Conservation (phyloP, 2,113 vertebrate genomes). For the Pyxicephalus adspersus region DNA sequence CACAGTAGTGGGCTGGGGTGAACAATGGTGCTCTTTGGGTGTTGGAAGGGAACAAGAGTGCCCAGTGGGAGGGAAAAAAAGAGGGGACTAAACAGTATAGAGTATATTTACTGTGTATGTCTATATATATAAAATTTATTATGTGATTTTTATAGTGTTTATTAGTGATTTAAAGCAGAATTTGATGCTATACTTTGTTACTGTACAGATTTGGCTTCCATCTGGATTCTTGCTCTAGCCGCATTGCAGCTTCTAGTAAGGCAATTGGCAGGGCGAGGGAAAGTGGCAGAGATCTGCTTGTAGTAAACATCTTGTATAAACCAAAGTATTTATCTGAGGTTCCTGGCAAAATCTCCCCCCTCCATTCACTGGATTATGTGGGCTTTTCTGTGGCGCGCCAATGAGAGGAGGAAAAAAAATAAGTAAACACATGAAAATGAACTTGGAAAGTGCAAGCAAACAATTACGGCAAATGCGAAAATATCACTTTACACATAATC, state of each 20-base stretch:
- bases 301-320: slow-evolving; percentile 46
- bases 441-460: slow-evolving; percentile 46
- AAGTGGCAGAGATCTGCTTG: slow-evolving; percentile 20
- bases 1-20: no score
- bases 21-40: no score
- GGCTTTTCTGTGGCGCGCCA: slow-evolving; percentile 42
- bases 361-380: slow-evolving; percentile 42
- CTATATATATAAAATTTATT: no score
- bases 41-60: no score
- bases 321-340: slow-evolving; percentile 20
- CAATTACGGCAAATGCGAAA: slow-evolving; percentile 47
- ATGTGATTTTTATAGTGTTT: no score
- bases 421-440: slow-evolving; percentile 30
- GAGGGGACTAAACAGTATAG: no score
- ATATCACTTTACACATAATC: slow-evolving; percentile 50
- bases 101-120: no score
- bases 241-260: not conserved
- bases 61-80: no score
- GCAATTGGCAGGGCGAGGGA: slow-evolving; percentile 3
- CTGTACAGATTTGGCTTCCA: not conserved
- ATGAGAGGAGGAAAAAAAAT: slow-evolving; percentile 17
- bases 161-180: not conserved
- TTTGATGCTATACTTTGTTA: not conserved
- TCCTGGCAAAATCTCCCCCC: slow-evolving; percentile 21
- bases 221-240: not conserved